Conservation (phyloP, 2,797 vertebrate genomes). For the Protonibea diacanthus region DNA sequence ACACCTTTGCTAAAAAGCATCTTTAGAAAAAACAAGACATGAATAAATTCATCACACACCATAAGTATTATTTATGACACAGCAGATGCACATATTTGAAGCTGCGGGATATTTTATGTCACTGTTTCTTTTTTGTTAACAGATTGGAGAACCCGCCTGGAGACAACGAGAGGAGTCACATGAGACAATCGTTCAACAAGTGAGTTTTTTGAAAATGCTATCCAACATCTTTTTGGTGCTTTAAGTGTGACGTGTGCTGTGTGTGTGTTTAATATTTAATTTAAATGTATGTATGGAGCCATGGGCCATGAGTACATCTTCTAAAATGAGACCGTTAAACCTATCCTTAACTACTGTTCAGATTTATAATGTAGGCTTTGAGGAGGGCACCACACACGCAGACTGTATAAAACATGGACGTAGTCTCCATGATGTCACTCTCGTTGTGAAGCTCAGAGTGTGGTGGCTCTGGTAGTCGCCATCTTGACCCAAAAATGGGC, state of each 20-base stretch:
- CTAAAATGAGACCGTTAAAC: neutral
- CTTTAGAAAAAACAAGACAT: constrained; percentile 21
- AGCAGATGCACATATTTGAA: constrained; percentile 24
- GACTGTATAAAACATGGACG: no score
- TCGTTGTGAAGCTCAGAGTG: no score
- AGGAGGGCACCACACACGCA: no score
- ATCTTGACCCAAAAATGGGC: no score
- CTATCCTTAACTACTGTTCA: neutral
- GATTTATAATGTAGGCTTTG: neutral
- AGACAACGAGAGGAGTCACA: constrained; percentile 72
- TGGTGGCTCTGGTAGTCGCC: no score
- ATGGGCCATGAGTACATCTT: neutral
- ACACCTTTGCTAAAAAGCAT: constrained; percentile 3
- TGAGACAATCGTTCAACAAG: constrained; percentile 84
- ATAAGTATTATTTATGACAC: constrained; percentile 17
- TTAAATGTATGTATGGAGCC: neutral
- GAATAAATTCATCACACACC: constrained; percentile 24
- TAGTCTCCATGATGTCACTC: no score
- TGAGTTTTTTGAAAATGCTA: constrained; percentile 66
- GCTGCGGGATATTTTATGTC: neutral
- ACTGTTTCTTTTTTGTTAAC: constrained; percentile 14
- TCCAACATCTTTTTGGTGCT: constrained; percentile 10
- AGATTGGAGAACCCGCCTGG: constrained; percentile 85
- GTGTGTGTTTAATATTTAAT: neutral
- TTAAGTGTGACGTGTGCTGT: neutral